phyloP scores from a whole-genome alignment of 2,888 invertebrate species.

The Agrochola circellaris region DNA sequence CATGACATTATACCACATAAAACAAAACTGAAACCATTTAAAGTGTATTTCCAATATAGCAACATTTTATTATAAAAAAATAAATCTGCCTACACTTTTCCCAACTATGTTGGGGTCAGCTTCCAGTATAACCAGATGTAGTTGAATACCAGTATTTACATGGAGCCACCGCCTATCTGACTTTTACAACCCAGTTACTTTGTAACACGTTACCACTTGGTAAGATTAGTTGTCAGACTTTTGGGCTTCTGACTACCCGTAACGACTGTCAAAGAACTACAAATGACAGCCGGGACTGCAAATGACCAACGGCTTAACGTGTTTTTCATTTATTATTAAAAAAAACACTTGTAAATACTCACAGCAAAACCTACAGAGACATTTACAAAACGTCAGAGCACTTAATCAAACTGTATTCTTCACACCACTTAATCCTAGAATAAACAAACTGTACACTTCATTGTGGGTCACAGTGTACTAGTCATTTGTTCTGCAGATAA shows the following conservation, averaged over 20 bases:
- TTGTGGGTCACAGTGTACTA: conserved; percentile 42
- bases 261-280: neutral
- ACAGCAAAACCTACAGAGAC: neutral
- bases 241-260: too few relatives aligned
- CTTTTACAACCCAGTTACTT: too few relatives aligned
- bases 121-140: too few relatives aligned
- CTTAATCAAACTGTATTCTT: neutral
- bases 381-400: neutral
- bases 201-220: too few relatives aligned
- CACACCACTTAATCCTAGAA: neutral
- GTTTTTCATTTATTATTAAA: neutral
- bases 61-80: too few relatives aligned
- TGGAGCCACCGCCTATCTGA: too few relatives aligned
- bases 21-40: neutral
- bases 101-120: too few relatives aligned
- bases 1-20: neutral
- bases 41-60: neutral
- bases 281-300: neutral
- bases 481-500: conserved; percentile 63
- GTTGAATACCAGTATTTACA: too few relatives aligned
- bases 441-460: conserved; percentile 27
- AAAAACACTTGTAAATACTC: neutral
- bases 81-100: too few relatives aligned
- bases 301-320: too few relatives aligned
- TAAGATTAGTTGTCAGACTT: too few relatives aligned